phyloP scores from a whole-genome alignment of 1,140 invertebrate genomes.

The Pinna nobilis region DNA sequence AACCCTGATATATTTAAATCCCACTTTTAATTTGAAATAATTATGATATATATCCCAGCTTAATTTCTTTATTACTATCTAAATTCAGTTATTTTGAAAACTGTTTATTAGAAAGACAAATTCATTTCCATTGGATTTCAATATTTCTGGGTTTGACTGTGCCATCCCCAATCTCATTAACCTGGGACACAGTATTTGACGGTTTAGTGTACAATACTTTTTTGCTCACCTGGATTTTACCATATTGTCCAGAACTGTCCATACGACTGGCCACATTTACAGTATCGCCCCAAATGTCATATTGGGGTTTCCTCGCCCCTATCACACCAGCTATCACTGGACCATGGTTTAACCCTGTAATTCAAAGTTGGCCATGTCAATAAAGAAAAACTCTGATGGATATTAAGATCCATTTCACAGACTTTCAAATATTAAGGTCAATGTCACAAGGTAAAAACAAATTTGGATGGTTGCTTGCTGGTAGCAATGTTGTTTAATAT shows the following conservation, averaged over 20 bases:
- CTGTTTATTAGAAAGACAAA: background rate
- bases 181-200: background rate
- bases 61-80: no score
- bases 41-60: no score
- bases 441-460: no score
- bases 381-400: background rate
- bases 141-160: background rate
- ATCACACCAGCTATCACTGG: conserved; percentile 93
- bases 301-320: conserved; percentile 90
- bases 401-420: background rate
- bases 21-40: no score
- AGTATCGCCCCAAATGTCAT: conserved; percentile 95
- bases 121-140: no score
- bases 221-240: conserved; percentile 92
- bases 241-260: conserved; percentile 95
- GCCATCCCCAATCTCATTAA: background rate
- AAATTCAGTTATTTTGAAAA: no score
- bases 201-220: no score
- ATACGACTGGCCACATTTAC: conserved; percentile 96
- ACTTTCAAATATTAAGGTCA: background rate
- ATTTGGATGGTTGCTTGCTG: no score
- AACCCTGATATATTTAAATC: no score
- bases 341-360: conserved; percentile 76
- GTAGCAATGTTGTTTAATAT: no score
- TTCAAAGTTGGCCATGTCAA: background rate